phyloP scores from a whole-genome alignment of 2,113 vertebrate species.

The Cromileptes altivelis region DNA sequence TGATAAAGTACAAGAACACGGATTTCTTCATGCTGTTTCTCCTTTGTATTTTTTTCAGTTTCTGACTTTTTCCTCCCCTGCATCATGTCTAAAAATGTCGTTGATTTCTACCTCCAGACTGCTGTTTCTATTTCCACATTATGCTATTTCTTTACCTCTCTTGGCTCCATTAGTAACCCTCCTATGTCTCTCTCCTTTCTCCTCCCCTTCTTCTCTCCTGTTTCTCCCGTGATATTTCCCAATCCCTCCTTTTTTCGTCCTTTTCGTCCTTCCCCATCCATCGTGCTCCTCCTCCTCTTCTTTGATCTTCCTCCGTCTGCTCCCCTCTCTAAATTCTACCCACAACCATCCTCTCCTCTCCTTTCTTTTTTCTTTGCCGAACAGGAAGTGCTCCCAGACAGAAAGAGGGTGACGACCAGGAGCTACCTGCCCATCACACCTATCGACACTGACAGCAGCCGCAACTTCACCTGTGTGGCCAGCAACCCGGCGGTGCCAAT shows the following conservation, averaged over 20 bases:
- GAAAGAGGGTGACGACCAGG: conserved; percentile 92
- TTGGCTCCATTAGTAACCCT: conserved; percentile 35
- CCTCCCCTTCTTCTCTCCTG: background rate
- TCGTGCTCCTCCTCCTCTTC: conserved; percentile 2
- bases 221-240: conserved; percentile 3
- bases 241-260: background rate
- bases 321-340: background rate
- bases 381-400: conserved; percentile 91
- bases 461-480: conserved; percentile 91
- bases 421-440: conserved; percentile 92
- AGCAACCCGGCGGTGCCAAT: conserved; percentile 89
- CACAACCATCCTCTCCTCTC: background rate
- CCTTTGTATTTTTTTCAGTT: background rate
- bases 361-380: background rate
- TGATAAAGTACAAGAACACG: background rate
- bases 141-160: conserved; percentile 19
- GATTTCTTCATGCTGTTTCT: background rate
- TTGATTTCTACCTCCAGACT: background rate
- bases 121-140: conserved; percentile 16
- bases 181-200: conserved; percentile 3
- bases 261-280: conserved; percentile 18
- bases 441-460: conserved; percentile 89
- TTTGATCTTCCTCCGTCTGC: conserved; percentile 17
- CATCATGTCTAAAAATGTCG: background rate
- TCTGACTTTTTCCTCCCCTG: background rate